phyloP scores from a whole-genome alignment of 2,113 vertebrate genomes.

The Clupea harengus region DNA sequence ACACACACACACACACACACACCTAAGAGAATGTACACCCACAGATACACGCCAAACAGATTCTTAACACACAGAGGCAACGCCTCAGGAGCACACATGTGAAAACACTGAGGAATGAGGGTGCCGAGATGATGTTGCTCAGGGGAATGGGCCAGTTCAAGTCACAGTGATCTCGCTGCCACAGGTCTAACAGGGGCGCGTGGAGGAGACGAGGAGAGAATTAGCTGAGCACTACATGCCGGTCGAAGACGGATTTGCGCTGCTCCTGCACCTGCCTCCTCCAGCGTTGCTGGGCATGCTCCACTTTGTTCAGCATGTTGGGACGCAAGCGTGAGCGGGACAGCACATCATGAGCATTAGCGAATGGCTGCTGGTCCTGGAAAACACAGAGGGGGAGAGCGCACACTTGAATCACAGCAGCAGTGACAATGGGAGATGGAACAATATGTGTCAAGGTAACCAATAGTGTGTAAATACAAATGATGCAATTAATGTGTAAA shows the following conservation, averaged over 20 bases:
- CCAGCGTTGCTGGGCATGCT: constrained; percentile 97
- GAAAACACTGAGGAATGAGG: not conserved
- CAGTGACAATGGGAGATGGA: too few relatives aligned
- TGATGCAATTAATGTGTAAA: too few relatives aligned
- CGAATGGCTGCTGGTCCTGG: constrained; percentile 95
- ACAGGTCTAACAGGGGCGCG: constrained; percentile 12
- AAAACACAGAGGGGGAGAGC: constrained; percentile 33
- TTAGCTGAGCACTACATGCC: constrained; percentile 97
- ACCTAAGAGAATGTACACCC: not conserved
- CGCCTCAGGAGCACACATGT: not conserved
- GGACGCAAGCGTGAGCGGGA: constrained; percentile 87
- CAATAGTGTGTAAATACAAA: not conserved
- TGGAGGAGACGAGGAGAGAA: not conserved
- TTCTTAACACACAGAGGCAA: not conserved
- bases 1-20: not conserved
- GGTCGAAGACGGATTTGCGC: constrained; percentile 95
- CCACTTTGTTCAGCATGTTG: constrained; percentile 95
- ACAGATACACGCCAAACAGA: not conserved
- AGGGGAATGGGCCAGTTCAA: not conserved
- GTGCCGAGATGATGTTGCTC: not conserved
- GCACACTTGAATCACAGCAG: not conserved
- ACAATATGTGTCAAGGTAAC: too few relatives aligned
- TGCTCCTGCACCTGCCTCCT: constrained; percentile 96
- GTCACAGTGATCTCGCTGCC: constrained; percentile 8
- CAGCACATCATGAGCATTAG: constrained; percentile 91